Conservation (phyloP, 2,113 vertebrate species). For the Peromyscus californicus region DNA sequence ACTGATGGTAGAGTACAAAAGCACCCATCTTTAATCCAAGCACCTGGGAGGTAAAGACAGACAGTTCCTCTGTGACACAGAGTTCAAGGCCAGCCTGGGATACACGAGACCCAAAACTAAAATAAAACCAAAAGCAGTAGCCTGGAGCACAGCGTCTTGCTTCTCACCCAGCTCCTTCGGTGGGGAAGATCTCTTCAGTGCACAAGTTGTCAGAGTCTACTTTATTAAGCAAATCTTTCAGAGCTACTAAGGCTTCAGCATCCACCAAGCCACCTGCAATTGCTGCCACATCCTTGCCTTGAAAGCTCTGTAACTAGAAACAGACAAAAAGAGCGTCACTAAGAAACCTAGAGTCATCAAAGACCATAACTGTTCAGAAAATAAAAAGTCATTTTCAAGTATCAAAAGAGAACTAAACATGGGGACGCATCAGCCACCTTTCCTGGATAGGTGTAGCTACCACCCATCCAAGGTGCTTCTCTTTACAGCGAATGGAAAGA, state of each 20-base stretch:
- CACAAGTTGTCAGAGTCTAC: conserved; percentile 95
- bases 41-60: background rate
- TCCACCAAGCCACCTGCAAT: conserved; percentile 96
- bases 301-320: conserved; percentile 93
- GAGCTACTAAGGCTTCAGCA: conserved; percentile 94
- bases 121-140: background rate
- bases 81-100: background rate
- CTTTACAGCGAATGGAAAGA: background rate
- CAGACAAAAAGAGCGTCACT: conserved; percentile 59
- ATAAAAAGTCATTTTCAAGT: conserved; percentile 33
- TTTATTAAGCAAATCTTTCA: conserved; percentile 96
- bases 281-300: conserved; percentile 92
- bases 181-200: conserved; percentile 97
- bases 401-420: conserved; percentile 2
- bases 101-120: background rate
- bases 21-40: background rate
- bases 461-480: background rate
- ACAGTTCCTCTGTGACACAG: background rate
- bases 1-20: background rate
- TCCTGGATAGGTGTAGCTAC: background rate
- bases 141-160: background rate
- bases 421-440: background rate
- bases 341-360: background rate
- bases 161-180: conserved; percentile 94
- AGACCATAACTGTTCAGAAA: conserved; percentile 48